Conservation (phyloP, 2,797 vertebrate genomes). For the Tamandua tetradactyla region DNA sequence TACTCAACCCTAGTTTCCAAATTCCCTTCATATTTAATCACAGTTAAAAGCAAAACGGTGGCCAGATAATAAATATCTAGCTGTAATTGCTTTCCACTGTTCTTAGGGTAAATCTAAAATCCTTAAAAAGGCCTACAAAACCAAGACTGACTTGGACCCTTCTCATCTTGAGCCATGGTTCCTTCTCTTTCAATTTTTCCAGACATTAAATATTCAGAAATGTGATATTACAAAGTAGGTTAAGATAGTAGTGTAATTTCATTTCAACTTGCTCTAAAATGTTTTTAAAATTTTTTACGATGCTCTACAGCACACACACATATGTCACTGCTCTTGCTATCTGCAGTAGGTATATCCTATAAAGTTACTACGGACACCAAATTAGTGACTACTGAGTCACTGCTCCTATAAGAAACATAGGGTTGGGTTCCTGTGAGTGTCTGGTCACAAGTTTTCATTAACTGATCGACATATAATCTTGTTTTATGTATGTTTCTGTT, state of each 20-base stretch:
- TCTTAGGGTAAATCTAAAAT: neutral
- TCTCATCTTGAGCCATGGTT: neutral
- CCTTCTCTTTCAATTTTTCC: neutral
- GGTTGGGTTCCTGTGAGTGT: no score
- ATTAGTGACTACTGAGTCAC: no score
- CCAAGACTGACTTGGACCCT: neutral
- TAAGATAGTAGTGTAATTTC: neutral
- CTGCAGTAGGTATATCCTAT: no score
- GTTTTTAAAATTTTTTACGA: neutral
- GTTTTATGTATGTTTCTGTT: no score
- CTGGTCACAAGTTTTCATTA: no score
- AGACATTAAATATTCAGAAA: slow-evolving; percentile 31
- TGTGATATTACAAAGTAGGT: neutral
- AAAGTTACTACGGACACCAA: no score
- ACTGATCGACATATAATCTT: no score
- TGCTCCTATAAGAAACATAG: no score
- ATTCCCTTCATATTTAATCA: slow-evolving; percentile 38
- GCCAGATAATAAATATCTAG: neutral
- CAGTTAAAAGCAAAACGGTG: slow-evolving; percentile 22
- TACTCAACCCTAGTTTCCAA: neutral
- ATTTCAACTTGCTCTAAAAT: neutral
- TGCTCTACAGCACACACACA: neutral
- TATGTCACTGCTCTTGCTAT: no score
- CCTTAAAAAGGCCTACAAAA: neutral
- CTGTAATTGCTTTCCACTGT: neutral